Evolutionary conservation across 1,140 invertebrate species (phyloP).

Genomic region (Steinernema khuongi): DNA sequence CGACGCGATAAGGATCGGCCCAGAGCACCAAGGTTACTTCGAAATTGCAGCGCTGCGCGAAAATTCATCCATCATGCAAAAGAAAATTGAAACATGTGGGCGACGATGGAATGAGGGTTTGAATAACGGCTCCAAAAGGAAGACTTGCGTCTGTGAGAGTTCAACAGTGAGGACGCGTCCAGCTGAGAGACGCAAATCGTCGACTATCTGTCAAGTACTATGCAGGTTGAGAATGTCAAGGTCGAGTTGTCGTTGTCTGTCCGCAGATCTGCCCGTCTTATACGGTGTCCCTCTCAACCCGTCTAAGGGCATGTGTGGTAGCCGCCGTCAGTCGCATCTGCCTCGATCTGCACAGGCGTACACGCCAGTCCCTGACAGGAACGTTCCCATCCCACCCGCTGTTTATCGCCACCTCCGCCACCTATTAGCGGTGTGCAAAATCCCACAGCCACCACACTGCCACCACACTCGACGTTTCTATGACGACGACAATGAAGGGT

Average conservation of each 20-base stretch:
- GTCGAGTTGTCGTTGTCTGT: conserved; percentile 8
- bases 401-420: background rate
- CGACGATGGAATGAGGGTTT: background rate
- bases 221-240: conserved; percentile 13
- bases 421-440: background rate
- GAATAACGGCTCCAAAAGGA: background rate
- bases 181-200: background rate
- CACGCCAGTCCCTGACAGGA: background rate
- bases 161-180: background rate
- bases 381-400: conserved; percentile 9
- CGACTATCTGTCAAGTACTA: conserved; percentile 11
- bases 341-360: background rate
- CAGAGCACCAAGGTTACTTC: background rate
- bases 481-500: conserved; percentile 18
- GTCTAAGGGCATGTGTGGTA: background rate
- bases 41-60: background rate
- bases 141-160: background rate
- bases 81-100: background rate
- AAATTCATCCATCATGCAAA: background rate
- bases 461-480: conserved; percentile 18
- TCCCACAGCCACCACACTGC: background rate
- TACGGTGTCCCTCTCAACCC: background rate
- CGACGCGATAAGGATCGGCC: background rate
- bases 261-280: background rate
- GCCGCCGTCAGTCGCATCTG: background rate